Evolutionary conservation across 2,797 vertebrate species (phyloP).

Genomic region (Poeciliopsis turneri): DNA sequence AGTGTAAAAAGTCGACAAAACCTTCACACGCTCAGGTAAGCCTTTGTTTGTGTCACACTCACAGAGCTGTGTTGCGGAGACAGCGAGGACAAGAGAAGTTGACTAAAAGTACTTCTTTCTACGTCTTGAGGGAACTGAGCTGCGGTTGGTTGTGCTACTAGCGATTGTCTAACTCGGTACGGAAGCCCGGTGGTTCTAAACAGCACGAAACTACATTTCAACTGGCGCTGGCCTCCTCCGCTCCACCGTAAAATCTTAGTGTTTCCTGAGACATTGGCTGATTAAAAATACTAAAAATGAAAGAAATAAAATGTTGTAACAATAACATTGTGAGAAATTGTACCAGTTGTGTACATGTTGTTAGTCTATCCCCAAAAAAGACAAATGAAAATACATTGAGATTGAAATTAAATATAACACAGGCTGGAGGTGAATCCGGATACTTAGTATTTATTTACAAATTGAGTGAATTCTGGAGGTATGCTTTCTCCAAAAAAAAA

Average conservation of each 20-base stretch:
- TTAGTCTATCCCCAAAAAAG: background rate
- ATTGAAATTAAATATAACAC: background rate
- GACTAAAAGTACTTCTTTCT: conserved; percentile 67
- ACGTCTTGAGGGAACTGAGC: conserved; percentile 33
- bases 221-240: background rate
- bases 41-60: background rate
- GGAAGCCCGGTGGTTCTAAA: conserved; percentile 45
- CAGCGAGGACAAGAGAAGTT: conserved; percentile 32
- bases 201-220: background rate
- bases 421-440: background rate
- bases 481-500: background rate
- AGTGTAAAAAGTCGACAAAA: conserved; percentile 51
- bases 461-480: background rate
- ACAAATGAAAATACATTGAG: background rate
- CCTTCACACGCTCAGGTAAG: background rate
- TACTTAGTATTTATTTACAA: background rate
- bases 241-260: background rate
- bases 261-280: background rate
- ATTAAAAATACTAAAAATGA: background rate
- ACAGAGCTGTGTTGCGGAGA: conserved; percentile 1
- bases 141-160: conserved; percentile 48
- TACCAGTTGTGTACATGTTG: background rate
- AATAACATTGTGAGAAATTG: background rate
- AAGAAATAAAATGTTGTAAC: background rate
- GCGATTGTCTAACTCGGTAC: conserved; percentile 55